Evolutionary conservation across 2,113 vertebrate genomes (phyloP).

Genomic region (Aepyceros melampus): DNA sequence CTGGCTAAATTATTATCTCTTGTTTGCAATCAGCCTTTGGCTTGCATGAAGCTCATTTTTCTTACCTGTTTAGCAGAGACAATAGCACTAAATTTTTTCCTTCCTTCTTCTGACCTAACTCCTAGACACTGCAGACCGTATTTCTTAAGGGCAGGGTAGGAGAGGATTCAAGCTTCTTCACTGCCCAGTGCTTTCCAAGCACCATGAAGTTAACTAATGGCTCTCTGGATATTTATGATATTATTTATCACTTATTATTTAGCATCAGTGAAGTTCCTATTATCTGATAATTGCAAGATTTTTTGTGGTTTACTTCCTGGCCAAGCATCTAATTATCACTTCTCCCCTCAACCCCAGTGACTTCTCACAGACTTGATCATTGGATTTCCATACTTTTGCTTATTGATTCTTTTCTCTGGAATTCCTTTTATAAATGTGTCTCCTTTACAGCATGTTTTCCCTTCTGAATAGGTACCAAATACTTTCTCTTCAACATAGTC

Average conservation of each 20-base stretch:
- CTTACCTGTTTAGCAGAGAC: neutral
- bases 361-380: neutral
- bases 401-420: neutral
- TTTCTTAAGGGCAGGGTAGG: neutral
- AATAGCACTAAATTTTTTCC: neutral
- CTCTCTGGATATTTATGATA: neutral
- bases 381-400: neutral
- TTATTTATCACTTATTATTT: neutral
- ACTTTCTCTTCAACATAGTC: neutral
- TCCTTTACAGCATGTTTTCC: neutral
- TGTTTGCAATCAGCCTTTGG: neutral
- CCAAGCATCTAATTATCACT: neutral
- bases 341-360: neutral
- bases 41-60: neutral
- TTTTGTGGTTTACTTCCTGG: neutral
- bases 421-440: neutral
- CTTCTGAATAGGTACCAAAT: neutral
- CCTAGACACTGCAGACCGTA: accelerated
- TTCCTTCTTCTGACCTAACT: neutral
- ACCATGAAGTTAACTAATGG: neutral
- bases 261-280: neutral
- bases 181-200: neutral
- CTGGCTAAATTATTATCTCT: neutral
- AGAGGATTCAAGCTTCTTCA: neutral
- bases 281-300: neutral